These are phyloP conservation scores for Bryconaethiops microstoma DNA, from an alignment of 2,797 vertebrate genomes.

Conservation along the genomic window DNA sequence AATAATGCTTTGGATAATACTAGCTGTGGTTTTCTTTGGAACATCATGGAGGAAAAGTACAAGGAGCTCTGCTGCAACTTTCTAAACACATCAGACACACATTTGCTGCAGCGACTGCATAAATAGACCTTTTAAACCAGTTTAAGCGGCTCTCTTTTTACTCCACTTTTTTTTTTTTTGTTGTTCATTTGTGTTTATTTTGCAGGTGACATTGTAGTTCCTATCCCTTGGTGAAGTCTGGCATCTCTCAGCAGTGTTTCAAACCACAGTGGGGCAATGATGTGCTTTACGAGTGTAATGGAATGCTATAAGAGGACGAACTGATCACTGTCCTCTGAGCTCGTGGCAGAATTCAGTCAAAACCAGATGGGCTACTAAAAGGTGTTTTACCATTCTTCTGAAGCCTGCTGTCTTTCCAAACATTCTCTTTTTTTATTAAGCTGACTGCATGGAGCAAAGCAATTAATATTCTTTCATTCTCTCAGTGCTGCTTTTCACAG, in stretches of 20 bases:
- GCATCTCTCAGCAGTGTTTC: constrained; percentile 33
- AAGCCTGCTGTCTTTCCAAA: not conserved
- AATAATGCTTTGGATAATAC: constrained; percentile 16
- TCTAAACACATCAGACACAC: constrained; percentile 20
- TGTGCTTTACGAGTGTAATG: constrained; percentile 41
- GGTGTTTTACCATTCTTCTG: constrained; percentile 5
- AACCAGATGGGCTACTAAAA: constrained; percentile 20
- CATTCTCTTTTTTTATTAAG: not conserved
- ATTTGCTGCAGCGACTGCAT: not conserved
- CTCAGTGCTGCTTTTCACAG: not conserved
- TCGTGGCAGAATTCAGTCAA: constrained; percentile 18
- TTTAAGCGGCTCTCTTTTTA: constrained; percentile 12
- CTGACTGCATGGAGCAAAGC: not conserved
- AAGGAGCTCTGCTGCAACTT: not conserved
- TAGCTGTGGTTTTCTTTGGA: constrained; percentile 27
- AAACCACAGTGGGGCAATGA: constrained; percentile 40
- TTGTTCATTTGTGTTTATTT: constrained; percentile 43
- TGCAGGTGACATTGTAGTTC: constrained; percentile 32
- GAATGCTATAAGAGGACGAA: constrained; percentile 42
- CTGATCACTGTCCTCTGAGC: constrained; percentile 36
- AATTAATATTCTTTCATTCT: not conserved
- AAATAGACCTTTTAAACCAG: constrained; percentile 15
- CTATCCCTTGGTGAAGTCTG: constrained; percentile 30
- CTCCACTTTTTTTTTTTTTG: not conserved
- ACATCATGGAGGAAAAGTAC: not conserved